Conservation (phyloP, 2,797 vertebrate species). For the Sparus aurata region DNA sequence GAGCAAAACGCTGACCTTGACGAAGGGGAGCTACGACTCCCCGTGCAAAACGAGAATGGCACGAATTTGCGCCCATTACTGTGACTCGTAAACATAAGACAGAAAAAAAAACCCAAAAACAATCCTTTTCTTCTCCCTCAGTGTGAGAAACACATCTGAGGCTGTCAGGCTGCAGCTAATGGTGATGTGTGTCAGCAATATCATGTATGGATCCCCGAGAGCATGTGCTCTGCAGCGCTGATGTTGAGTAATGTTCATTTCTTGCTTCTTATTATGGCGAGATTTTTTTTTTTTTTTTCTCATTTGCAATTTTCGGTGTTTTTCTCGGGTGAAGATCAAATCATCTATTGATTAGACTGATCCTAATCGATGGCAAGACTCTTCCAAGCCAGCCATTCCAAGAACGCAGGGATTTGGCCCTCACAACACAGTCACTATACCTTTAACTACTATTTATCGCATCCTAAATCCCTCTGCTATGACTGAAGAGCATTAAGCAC, state of each 20-base stretch:
- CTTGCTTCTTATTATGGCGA: slow-evolving; percentile 6
- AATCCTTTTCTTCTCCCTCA: not conserved
- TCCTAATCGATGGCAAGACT: not conserved
- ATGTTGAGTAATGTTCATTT: slow-evolving; percentile 17
- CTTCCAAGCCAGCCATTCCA: not conserved
- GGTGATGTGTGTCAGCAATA: slow-evolving; percentile 50
- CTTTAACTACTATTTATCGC: not conserved
- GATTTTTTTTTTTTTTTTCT: slow-evolving; percentile 17
- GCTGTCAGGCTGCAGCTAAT: slow-evolving; percentile 38
- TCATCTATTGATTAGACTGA: slow-evolving; percentile 20
- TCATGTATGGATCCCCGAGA: slow-evolving; percentile 39
- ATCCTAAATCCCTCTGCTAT: not conserved
- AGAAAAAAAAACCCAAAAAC: not conserved
- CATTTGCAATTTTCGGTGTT: not conserved
- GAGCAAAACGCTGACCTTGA: slow-evolving; percentile 21
- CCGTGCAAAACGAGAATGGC: slow-evolving; percentile 18
- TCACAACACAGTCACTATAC: not conserved
- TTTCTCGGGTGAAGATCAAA: slow-evolving; percentile 15
- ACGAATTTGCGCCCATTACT: slow-evolving; percentile 23
- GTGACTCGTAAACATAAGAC: slow-evolving; percentile 2
- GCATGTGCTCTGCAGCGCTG: not conserved
- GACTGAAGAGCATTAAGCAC: not conserved
- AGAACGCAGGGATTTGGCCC: not conserved
- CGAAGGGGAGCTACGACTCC: not conserved
- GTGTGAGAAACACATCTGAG: slow-evolving; percentile 24